phyloP scores from a whole-genome alignment of 2,797 vertebrate genomes.

The Gymnodraco acuticeps region DNA sequence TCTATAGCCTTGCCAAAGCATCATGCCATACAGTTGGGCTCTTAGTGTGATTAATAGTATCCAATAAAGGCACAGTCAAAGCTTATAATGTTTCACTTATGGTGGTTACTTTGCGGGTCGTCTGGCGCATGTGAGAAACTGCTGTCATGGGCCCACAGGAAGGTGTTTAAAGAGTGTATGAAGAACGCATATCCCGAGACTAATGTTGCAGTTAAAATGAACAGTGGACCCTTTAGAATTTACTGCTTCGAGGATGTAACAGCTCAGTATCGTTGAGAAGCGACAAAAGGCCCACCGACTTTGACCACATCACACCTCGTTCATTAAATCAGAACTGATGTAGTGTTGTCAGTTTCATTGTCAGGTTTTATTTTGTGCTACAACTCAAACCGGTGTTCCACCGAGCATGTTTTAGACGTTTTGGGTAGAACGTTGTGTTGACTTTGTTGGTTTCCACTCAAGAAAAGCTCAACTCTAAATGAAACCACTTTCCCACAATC shows the following conservation, averaged over 20 bases:
- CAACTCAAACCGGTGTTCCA: slow-evolving; percentile 9
- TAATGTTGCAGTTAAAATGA: slow-evolving; percentile 60
- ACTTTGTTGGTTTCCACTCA: slow-evolving; percentile 15
- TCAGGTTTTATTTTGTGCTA: slow-evolving; percentile 16
- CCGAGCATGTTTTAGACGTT: slow-evolving; percentile 10
- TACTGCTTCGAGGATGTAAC: slow-evolving; percentile 36
- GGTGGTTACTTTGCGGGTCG: slow-evolving; percentile 56
- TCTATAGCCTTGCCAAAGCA: slow-evolving; percentile 45
- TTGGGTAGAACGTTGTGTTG: slow-evolving; percentile 9
- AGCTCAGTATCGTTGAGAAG: slow-evolving; percentile 7
- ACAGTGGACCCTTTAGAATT: slow-evolving; percentile 40
- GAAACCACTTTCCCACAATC: slow-evolving; percentile 27
- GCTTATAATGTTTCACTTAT: slow-evolving; percentile 62
- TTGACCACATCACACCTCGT: slow-evolving; percentile 9
- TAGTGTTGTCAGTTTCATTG: slow-evolving; percentile 11
- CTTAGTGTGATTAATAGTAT: slow-evolving; percentile 74
- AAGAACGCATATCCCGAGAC: slow-evolving; percentile 65
- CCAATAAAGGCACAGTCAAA: slow-evolving; percentile 59
- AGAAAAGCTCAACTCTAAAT: slow-evolving; percentile 20
- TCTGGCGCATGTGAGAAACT: slow-evolving; percentile 53
- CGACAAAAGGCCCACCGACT: slow-evolving; percentile 32
- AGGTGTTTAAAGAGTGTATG: slow-evolving; percentile 68
- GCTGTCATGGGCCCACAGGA: slow-evolving; percentile 59
- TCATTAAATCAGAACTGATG: slow-evolving; percentile 2
- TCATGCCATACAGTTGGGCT: slow-evolving; percentile 43